These are phyloP conservation scores for Cyclophora punctaria DNA, from an alignment of 2,888 invertebrate genomes.

Conservation along the genomic window DNA sequence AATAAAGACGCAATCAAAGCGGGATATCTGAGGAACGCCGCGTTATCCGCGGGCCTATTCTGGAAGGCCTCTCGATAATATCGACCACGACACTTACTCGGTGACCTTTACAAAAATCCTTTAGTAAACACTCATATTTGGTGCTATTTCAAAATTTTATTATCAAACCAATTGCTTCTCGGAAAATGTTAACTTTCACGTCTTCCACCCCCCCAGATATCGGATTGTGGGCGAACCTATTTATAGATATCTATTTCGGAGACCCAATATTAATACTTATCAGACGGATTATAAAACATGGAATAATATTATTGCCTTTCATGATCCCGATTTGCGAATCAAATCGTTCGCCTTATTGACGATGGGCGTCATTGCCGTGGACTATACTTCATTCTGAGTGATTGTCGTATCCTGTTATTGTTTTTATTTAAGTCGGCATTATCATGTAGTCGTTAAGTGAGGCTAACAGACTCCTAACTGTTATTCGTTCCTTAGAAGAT, in stretches of 20 bases:
- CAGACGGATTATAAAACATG: slow-evolving; percentile 6
- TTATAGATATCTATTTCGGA: slow-evolving; percentile 17
- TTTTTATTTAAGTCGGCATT: too few relatives aligned
- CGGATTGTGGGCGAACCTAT: slow-evolving; percentile 10
- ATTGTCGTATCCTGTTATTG: too few relatives aligned
- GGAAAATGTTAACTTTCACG: slow-evolving; percentile 5
- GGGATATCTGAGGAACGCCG: slow-evolving; percentile 14
- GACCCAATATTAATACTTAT: slow-evolving; percentile 6
- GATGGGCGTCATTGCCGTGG: not conserved
- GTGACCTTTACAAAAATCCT: slow-evolving; percentile 49
- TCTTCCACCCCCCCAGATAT: too few relatives aligned
- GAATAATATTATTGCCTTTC: slow-evolving; percentile 6
- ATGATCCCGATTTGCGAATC: slow-evolving; percentile 10
- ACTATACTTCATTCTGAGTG: too few relatives aligned
- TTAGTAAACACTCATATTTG: slow-evolving; percentile 22
- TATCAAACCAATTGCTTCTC: slow-evolving; percentile 6
- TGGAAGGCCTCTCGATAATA: slow-evolving; percentile 37
- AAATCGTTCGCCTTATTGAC: slow-evolving; percentile 4
- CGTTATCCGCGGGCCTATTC: slow-evolving; percentile 21
- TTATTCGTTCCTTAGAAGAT: too few relatives aligned
- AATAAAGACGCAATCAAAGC: slow-evolving; percentile 41
- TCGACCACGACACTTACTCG: slow-evolving; percentile 55
- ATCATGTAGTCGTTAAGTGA: too few relatives aligned
- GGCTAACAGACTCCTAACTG: too few relatives aligned
- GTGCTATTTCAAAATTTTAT: slow-evolving; percentile 15